Evolutionary conservation across 2,797 vertebrate genomes (phyloP), one percentile per base, ranked within the genome.

Genomic region (Megalops cyprinoides): DNA sequence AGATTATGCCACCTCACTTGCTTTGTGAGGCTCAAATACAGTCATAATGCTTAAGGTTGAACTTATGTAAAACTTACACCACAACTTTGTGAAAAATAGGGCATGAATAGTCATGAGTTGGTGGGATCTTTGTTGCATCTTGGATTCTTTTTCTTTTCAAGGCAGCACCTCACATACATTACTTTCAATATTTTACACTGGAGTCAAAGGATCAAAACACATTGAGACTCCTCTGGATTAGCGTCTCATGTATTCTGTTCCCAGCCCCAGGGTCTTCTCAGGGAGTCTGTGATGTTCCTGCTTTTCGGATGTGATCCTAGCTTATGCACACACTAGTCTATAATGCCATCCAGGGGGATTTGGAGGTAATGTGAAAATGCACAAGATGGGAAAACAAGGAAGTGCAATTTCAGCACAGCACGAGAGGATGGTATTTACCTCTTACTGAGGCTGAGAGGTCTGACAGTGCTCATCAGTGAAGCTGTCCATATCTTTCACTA

Each of bases 311-410:
- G 60, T 34, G 25, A 62, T 67, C 77, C 77, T 62, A 48, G 8
- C 77, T 46, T 37, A 69, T 44, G 60, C 77, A 79, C 58, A 67
- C 6, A n/a, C 25, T 60, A 49, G 46, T 46, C 58, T 79, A 42
- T 79, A 62, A 79, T 79, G 77, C n/a, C 62, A 69, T 67, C 77
- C 77, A 51, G 60, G 44, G 58, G 77, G 60, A 79, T 79, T 69
- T 69, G 7, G n/a, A 10, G 46, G 44, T 79, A 69, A 69, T 67
- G 44, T 48, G 18, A 60, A 62, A 60, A 62, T 78, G 53, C 37
- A 44, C 56, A 55, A 42, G n/a, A 48, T 44, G 60, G 28, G 69
- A 79, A 49, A 69, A 49, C 4, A 31, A 79, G 8, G 3, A 28
- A 65, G 77, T 23, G 34, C 20, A 76, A 76, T 48, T 79, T 80